Conservation (phyloP, 64 coral and sea anemone genomes). For the Pachyseris speciosa region DNA sequence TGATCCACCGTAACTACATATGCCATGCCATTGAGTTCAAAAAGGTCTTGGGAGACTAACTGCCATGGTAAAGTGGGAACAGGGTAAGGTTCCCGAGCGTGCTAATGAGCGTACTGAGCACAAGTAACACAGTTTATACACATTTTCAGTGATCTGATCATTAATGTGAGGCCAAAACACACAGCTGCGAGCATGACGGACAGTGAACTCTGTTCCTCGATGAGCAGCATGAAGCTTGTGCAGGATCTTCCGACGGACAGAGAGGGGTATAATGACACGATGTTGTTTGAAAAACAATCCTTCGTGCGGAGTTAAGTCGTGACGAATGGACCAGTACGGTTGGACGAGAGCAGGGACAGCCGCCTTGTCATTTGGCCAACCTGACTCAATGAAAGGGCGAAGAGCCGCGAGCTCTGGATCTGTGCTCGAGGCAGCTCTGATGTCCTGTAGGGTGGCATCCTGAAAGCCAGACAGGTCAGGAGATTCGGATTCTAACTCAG, state of each 20-base stretch:
- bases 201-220: background rate
- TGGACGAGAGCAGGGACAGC: constrained; percentile 16
- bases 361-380: constrained; percentile 45
- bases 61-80: too few relatives aligned
- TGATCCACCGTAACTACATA: constrained; percentile 12
- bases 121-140: constrained; percentile 28
- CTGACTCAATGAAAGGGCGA: constrained; percentile 25
- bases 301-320: too few relatives aligned
- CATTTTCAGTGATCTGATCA: too few relatives aligned
- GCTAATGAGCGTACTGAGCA: constrained; percentile 31
- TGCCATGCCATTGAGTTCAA: background rate
- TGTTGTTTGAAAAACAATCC: constrained; percentile 44
- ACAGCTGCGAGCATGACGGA: too few relatives aligned
- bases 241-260: background rate
- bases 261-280: constrained; percentile 30
- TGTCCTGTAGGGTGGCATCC: too few relatives aligned
- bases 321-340: too few relatives aligned
- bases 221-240: constrained; percentile 53
- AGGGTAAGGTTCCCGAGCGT: too few relatives aligned
- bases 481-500: constrained; percentile 28
- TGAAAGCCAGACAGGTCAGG: constrained; percentile 45
- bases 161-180: too few relatives aligned
- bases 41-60: too few relatives aligned
- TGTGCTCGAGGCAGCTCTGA: constrained; percentile 21
- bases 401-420: constrained; percentile 33